Conservation (phyloP, 2,797 vertebrate species). For the Tarsius wallacei region DNA sequence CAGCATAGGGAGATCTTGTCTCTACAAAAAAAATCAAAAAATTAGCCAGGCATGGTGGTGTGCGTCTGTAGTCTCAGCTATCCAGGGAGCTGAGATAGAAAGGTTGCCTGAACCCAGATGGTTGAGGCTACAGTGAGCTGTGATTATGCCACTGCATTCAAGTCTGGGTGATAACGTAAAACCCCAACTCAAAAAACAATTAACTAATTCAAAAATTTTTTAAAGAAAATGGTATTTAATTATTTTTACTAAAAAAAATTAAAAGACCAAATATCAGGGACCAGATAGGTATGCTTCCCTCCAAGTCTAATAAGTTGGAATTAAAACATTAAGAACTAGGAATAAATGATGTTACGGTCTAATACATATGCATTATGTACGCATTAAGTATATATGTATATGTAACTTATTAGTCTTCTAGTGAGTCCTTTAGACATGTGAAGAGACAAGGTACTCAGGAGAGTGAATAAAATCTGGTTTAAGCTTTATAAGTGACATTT, state of each 20-base stretch:
- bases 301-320: neutral
- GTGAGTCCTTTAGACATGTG: neutral
- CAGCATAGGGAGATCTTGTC: too few relatives aligned
- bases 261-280: neutral
- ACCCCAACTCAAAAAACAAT: too few relatives aligned
- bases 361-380: neutral
- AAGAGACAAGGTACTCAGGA: neutral
- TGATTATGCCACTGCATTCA: too few relatives aligned
- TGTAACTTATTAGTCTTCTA: neutral
- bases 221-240: neutral
- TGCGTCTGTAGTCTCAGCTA: too few relatives aligned
- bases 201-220: too few relatives aligned
- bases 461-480: neutral
- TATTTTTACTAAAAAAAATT: neutral
- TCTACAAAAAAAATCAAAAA: too few relatives aligned
- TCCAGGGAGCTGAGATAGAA: too few relatives aligned
- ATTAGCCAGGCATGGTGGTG: too few relatives aligned
- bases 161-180: too few relatives aligned
- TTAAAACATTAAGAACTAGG: conserved; percentile 24
- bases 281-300: conserved; percentile 5
- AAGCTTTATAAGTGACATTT: neutral
- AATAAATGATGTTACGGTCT: neutral
- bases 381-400: neutral
- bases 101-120: too few relatives aligned
- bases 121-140: too few relatives aligned